Evolutionary conservation across 2,113 vertebrate genomes (phyloP), one percentile per base, ranked within the genome.

Genomic region (Myotis lucifugus): DNA sequence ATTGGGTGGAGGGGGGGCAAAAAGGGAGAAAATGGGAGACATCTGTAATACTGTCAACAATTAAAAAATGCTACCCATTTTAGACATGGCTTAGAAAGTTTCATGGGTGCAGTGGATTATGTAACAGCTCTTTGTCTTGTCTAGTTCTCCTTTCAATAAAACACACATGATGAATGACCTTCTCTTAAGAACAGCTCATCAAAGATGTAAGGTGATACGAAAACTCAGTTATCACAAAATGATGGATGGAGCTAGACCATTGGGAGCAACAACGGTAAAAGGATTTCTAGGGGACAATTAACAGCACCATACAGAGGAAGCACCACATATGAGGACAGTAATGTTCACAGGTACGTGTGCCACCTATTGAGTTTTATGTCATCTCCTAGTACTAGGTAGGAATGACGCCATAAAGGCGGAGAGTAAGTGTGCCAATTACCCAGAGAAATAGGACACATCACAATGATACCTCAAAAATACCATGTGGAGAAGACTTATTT

Each of bases 201-300:
- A 91, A 95, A 95, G 84, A 94, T 81, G 89, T 90, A 82, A 93
- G 72, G 48, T 77, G 59, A 84, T 73, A 66, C 7, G 52, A 77
- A 92, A 78, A 87, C 34, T 32, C 74, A 81, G 46, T 61, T 14
- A 85, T 88, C 61, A 73, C 34, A 69, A 73, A 88, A 29, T 90
- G 81, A 93, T 78, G 40, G 40, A 85, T 88, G 42, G 21, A 78
- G 66, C 86, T 4, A 52, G 46, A 8, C 8, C 9, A 81, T 15
- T 17, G 70, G 67, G 6, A 88, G 29, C 5, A 78, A n/a, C 64
- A 42, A 72, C 18, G 2, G 46, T 50, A 15, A 29, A 46, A 93
- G 48, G 77, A 79, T 87, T 92, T 72, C 67, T 23, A 70, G 59
- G 81, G 13, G 18, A 76, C 46, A 69, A 76, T 88, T 67, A 76